These are phyloP conservation scores for Ondatra zibethicus DNA, from an alignment of 2,113 vertebrate species.

Conservation along the genomic window DNA sequence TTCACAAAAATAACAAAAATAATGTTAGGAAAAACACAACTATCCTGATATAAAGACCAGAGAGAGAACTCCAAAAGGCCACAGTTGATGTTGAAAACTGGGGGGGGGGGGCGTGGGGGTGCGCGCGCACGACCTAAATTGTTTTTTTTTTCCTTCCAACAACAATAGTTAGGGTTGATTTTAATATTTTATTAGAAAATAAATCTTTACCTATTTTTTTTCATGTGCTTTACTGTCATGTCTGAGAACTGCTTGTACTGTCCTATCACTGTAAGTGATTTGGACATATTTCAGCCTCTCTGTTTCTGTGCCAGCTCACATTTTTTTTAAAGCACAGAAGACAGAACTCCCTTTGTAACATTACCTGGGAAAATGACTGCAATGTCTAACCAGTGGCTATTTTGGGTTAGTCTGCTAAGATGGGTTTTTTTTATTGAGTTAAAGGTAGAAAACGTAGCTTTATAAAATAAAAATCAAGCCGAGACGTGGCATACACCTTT, in stretches of 20 bases:
- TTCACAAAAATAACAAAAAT: background rate
- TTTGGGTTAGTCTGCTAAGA: slow-evolving; percentile 9
- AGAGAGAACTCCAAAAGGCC: background rate
- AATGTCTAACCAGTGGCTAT: background rate
- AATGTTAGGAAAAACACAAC: background rate
- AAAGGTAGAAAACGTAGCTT: slow-evolving; percentile 20
- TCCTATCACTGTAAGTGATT: background rate
- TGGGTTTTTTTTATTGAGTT: slow-evolving; percentile 1
- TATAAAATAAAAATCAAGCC: background rate
- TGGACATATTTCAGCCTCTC: background rate
- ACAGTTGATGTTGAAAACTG: background rate
- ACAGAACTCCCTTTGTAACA: background rate
- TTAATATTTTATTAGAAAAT: slow-evolving; percentile 4
- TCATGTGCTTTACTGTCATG: background rate
- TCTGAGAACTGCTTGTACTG: background rate
- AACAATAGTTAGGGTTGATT: background rate
- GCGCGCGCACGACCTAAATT: no score
- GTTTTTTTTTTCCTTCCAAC: background rate
- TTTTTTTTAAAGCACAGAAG: background rate
- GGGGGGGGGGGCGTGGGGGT: background rate
- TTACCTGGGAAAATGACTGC: slow-evolving; percentile 39
- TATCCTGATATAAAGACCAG: slow-evolving; percentile 8
- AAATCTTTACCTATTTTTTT: background rate
- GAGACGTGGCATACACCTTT: background rate
- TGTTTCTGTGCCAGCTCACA: background rate